Evolutionary conservation across 92 coral and sea anemone genomes (phyloP).

Genomic region (Pocillopora meandrina): DNA sequence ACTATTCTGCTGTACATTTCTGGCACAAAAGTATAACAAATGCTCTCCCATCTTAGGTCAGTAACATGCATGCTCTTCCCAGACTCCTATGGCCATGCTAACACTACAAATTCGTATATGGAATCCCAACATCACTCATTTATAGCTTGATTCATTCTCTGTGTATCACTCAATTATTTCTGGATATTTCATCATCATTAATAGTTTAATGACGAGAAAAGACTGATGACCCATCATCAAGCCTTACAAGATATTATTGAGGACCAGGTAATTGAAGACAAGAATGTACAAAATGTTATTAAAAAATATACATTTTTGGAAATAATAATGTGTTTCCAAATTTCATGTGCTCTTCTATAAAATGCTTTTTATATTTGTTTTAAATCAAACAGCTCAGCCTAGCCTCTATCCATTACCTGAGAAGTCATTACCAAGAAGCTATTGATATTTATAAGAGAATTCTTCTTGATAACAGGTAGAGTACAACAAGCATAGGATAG

Average conservation of each 20-base stretch:
- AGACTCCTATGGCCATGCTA: too few species aligned
- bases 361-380: neutral
- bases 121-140: too few species aligned
- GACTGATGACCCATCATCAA: conserved; percentile 87
- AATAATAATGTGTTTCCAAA: neutral
- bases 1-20: too few species aligned
- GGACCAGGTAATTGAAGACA: conserved; percentile 76
- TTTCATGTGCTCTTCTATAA: neutral
- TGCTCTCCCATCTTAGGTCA: too few species aligned
- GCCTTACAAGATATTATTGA: conserved; percentile 94
- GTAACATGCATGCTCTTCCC: too few species aligned
- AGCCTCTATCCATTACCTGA: conserved; percentile 93
- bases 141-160: neutral
- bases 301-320: neutral
- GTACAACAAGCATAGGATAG: neutral
- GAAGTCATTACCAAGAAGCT: conserved; percentile 99
- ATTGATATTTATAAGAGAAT: conserved; percentile 99
- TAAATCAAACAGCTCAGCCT: conserved; percentile 72
- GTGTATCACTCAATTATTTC: neutral
- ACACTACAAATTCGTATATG: too few species aligned
- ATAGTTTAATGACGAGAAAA: conserved; percentile 96
- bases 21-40: too few species aligned
- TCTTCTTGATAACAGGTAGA: conserved; percentile 93
- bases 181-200: neutral
- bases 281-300: too few species aligned